These are phyloP conservation scores for Ferrisia virgata DNA, from an alignment of 2,888 invertebrate species.

Conservation along the genomic window DNA sequence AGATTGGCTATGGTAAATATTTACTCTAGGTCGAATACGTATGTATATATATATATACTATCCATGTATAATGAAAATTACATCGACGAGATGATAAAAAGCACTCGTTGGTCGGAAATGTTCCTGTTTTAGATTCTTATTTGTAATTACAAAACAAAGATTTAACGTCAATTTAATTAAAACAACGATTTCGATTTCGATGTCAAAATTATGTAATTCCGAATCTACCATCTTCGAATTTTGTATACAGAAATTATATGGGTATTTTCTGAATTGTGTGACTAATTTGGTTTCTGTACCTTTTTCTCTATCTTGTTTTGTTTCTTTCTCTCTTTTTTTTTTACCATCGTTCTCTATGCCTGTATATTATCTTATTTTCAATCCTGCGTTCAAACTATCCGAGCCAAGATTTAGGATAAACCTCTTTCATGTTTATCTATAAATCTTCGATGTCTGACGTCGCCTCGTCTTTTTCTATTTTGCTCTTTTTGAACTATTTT, in stretches of 20 bases:
- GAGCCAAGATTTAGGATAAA: background rate
- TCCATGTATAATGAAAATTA: background rate
- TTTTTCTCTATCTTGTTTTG: background rate
- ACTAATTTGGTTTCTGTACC: background rate
- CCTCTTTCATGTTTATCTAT: background rate
- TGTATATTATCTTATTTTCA: background rate
- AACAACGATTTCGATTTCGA: background rate
- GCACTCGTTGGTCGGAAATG: background rate
- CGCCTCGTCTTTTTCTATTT: background rate
- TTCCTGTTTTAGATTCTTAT: background rate
- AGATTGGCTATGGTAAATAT: background rate
- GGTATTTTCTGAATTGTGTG: background rate
- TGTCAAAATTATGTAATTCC: background rate
- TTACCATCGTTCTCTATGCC: background rate
- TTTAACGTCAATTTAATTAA: background rate
- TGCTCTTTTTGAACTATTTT: background rate
- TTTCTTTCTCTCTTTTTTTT: background rate
- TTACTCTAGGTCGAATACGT: background rate
- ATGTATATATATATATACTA: no score
- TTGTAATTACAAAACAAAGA: background rate
- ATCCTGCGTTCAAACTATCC: background rate
- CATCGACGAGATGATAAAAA: background rate
- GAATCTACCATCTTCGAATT: background rate
- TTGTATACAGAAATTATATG: no score
- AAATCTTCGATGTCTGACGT: background rate